These are phyloP conservation scores for Glaucidium brasilianum DNA, from an alignment of 2,113 vertebrate species.

Conservation along the genomic window DNA sequence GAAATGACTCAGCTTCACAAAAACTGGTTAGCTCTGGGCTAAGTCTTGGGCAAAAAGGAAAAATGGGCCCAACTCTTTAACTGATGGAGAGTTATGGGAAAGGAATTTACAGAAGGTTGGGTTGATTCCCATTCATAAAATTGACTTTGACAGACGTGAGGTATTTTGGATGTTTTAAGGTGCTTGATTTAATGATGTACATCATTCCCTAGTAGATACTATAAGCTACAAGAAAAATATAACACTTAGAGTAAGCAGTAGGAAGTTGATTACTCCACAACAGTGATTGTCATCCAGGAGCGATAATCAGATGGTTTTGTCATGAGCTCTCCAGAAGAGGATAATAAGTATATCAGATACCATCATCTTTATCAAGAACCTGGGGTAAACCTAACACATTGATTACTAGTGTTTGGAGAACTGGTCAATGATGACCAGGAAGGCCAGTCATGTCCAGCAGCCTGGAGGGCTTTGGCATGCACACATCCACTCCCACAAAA, in stretches of 20 bases:
- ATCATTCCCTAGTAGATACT: not conserved
- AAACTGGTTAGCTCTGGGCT: not conserved
- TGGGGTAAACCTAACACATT: not conserved
- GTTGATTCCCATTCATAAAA: not conserved
- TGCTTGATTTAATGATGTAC: not conserved
- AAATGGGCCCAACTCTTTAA: not conserved
- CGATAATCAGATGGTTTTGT: not conserved
- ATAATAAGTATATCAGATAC: not conserved
- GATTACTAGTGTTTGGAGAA: rapidly evolving
- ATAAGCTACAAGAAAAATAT: not conserved
- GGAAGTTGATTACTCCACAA: not conserved
- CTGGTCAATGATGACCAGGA: not conserved
- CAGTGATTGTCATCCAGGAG: not conserved
- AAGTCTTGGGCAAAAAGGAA: not conserved
- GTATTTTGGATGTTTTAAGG: not conserved
- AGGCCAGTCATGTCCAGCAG: not conserved
- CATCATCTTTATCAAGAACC: rapidly evolving
- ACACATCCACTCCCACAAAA: not conserved
- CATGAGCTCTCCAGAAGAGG: not conserved
- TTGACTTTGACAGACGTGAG: not conserved
- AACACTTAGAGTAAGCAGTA: not conserved
- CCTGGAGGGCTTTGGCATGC: not conserved
- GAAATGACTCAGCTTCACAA: not conserved
- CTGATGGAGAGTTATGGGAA: not conserved
- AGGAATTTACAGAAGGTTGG: not conserved